Percentiles rank a stretch among this genome's conserved stretches.
Evolutionary conservation across 23 tunicate genomes (phyloP).

Genomic region (Phallusia fumigata): DNA sequence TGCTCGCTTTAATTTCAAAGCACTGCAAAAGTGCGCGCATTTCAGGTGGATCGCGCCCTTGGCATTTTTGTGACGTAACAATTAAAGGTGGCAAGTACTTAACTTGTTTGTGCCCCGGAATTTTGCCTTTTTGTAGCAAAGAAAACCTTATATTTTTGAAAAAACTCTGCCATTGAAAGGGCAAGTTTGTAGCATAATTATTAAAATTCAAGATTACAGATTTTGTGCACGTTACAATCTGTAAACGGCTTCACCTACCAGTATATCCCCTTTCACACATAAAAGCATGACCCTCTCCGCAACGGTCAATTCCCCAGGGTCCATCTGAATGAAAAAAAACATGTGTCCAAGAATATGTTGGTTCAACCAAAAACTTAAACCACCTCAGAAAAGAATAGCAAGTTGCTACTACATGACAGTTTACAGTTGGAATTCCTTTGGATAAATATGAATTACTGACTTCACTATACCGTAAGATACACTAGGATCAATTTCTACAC

Average conservation of each 20-base stretch:
- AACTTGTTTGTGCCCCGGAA: neutral
- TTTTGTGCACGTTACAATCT: neutral
- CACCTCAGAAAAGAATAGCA: no score
- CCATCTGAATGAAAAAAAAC: constrained; percentile 33
- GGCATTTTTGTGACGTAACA: no score
- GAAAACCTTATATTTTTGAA: no score
- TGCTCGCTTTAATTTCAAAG: no score
- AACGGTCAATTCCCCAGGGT: constrained; percentile 57
- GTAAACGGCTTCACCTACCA: constrained; percentile 15
- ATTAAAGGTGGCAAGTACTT: no score
- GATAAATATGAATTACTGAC: neutral
- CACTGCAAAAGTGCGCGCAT: neutral
- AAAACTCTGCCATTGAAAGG: no score
- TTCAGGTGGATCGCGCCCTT: neutral
- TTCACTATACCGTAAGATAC: constrained; percentile 9
- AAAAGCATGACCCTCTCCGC: constrained; percentile 81
- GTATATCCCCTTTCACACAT: constrained; percentile 81
- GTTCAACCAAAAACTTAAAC: no score
- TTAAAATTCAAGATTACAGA: no score
- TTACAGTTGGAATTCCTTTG: neutral
- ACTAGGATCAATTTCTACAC: constrained; percentile 66
- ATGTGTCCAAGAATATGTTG: neutral
- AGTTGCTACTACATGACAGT: neutral
- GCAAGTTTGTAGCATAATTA: no score
- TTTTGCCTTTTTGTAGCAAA: neutral